Conservation (phyloP, 1,140 invertebrate species). For the Halesus radiatus region DNA sequence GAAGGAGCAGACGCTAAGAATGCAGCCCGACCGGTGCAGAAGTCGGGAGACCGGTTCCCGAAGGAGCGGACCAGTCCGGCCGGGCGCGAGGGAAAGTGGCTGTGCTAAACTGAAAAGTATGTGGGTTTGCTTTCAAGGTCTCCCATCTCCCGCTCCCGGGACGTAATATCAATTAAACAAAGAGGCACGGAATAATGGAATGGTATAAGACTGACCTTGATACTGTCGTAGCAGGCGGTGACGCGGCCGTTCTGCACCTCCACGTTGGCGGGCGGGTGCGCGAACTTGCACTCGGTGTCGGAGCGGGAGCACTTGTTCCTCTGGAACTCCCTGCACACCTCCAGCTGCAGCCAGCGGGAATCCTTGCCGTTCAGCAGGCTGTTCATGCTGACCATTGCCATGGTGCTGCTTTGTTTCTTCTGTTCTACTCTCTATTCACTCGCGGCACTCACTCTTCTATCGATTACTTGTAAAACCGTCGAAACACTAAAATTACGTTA, state of each 20-base stretch:
- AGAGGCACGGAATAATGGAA: background rate
- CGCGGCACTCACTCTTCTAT: slow-evolving; percentile 13
- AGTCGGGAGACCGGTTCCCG: background rate
- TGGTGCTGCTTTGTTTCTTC: slow-evolving; percentile 58
- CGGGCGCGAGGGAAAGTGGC: background rate
- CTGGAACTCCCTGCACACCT: slow-evolving; percentile 99
- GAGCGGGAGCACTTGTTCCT: slow-evolving; percentile 98
- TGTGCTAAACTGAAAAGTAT: background rate
- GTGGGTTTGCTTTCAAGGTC: background rate
- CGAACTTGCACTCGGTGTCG: slow-evolving; percentile 99
- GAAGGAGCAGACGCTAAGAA: background rate
- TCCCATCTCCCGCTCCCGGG: too few relatives aligned
- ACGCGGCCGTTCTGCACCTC: slow-evolving; percentile 99
- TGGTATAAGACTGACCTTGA: slow-evolving; percentile 88
- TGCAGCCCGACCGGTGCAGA: slow-evolving; percentile 5
- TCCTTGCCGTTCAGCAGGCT: slow-evolving; percentile 98
- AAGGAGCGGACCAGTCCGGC: background rate
- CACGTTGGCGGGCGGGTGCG: slow-evolving; percentile 98
- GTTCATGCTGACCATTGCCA: slow-evolving; percentile 97
- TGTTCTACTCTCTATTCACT: slow-evolving; percentile 7
- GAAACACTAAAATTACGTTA: slow-evolving; percentile 36
- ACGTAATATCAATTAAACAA: background rate
- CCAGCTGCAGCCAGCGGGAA: slow-evolving; percentile 98
- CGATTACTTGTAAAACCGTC: slow-evolving; percentile 22
- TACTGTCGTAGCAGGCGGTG: slow-evolving; percentile 99